Base-by-base conservation (phyloP, 2,888 invertebrate genomes). In the Amphipoea oculea region DNA sequence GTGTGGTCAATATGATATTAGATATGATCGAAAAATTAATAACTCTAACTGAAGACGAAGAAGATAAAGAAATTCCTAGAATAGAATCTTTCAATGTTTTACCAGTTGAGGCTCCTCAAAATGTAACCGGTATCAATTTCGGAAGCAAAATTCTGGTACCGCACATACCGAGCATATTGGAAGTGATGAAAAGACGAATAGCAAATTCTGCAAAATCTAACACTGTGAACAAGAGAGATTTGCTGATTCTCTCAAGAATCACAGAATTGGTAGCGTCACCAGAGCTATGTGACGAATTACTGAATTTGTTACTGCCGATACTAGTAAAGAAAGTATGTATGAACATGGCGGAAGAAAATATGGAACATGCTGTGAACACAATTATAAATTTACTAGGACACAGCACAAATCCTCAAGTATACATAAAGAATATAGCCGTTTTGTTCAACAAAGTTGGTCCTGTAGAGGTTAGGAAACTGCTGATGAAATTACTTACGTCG, bases 11-110 rank as follows among this genome's bases (percentile, higher is more conserved):
- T 83, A 95, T 97, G 54, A 98, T 99, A 75, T 95, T 98, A 89
- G 98, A 98, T 89, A 98, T 99, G 95, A 95, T 99, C 20, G 98
- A 98, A 90, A 98, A 98, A 84, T 93, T 99, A 83, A 92, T 99
- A 74, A 98, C 97, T 0, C 93, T 98, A 36, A 97, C 97, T 87
- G 97, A 97, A 86, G 97, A 97, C 62, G 97, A 97, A 81, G 96
- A 97, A 89, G 97, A 96, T 36, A 95, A 95, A 89, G 94, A 96
- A 79, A 88, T 95, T 81, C 88, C 92, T 72, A 91, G 91, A 29
- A 94, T 97, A 84, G 94, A 96, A 86, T 94, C 97, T 68, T 95
- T 97, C 82, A 93, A 92, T 74, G 87, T 88, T 45, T 82, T 97
- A 79, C 90, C 95, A 20, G 77, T 95, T 14, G 88, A 90, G 23